phyloP scores from a whole-genome alignment of 2,797 vertebrate species.

The Macropodus opercularis region DNA sequence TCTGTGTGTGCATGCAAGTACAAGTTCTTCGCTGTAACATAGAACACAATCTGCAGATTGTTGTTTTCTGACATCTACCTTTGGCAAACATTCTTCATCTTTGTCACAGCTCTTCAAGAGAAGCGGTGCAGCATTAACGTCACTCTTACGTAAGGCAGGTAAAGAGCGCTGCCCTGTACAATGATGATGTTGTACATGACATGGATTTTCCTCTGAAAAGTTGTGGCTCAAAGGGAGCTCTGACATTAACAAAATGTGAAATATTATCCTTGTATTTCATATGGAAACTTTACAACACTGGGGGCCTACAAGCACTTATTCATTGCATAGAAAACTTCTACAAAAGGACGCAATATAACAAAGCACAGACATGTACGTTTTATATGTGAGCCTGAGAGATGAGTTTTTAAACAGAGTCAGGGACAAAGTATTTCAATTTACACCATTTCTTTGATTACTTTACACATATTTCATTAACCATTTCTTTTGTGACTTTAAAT shows the following conservation, averaged over 20 bases:
- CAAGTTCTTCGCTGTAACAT: slow-evolving; percentile 36
- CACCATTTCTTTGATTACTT: slow-evolving; percentile 31
- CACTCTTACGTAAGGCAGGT: slow-evolving; percentile 36
- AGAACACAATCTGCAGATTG: slow-evolving; percentile 21
- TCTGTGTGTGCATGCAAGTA: slow-evolving; percentile 41
- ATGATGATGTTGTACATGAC: slow-evolving; percentile 21
- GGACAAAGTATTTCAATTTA: slow-evolving; percentile 51
- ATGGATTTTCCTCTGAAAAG: slow-evolving; percentile 56
- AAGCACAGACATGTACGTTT: slow-evolving; percentile 68
- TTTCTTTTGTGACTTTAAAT: slow-evolving; percentile 43
- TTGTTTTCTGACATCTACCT: slow-evolving; percentile 70
- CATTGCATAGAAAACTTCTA: slow-evolving; percentile 85
- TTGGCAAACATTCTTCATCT: slow-evolving; percentile 66
- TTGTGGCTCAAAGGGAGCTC: slow-evolving; percentile 70
- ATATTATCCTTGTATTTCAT: slow-evolving; percentile 36
- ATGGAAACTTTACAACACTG: slow-evolving; percentile 55
- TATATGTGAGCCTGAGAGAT: slow-evolving; percentile 78
- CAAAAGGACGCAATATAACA: slow-evolving; percentile 72
- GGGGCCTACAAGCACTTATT: slow-evolving; percentile 64
- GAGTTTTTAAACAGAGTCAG: slow-evolving; percentile 46
- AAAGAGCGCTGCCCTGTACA: slow-evolving; percentile 41
- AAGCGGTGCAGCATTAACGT: slow-evolving; percentile 27
- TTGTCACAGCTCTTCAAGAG: slow-evolving; percentile 55
- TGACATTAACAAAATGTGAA: slow-evolving; percentile 50
- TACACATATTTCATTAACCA: slow-evolving; percentile 61